Percentiles rank a stretch among this genome's conserved stretches.
These are phyloP conservation scores for Sipha maydis DNA, from an alignment of 2,888 invertebrate species.

Conservation along the genomic window DNA sequence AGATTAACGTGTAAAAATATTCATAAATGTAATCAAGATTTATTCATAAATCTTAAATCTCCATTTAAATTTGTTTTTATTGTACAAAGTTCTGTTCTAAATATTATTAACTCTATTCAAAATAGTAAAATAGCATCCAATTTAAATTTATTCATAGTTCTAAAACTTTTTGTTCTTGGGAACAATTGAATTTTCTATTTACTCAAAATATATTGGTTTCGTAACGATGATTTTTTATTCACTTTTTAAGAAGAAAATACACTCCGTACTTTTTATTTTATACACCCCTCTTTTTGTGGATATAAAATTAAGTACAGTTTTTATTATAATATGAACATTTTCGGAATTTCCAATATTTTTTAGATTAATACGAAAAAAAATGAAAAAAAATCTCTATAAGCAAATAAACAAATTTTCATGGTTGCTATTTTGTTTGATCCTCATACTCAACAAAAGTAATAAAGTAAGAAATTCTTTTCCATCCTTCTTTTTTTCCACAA, in stretches of 20 bases:
- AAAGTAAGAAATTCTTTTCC: too few relatives aligned
- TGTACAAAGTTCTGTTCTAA: background rate
- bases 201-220: background rate
- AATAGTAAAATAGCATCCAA: background rate
- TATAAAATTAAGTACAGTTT: background rate
- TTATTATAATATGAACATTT: too few relatives aligned
- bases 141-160: background rate
- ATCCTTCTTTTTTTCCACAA: too few relatives aligned
- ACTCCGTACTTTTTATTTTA: background rate
- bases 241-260: background rate
- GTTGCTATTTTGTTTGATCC: too few relatives aligned
- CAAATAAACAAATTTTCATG: too few relatives aligned
- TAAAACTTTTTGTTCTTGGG: background rate
- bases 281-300: background rate
- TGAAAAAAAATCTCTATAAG: too few relatives aligned
- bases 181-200: background rate
- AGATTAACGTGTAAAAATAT: too few relatives aligned
- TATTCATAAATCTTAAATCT: too few relatives aligned
- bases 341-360: too few relatives aligned
- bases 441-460: too few relatives aligned
- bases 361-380: too few relatives aligned
- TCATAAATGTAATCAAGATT: too few relatives aligned
- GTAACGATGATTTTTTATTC: background rate
- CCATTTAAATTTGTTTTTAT: background rate
- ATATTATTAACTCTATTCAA: background rate